Conservation (phyloP, 2,888 invertebrate species). For the Pachydiplax longipennis region DNA sequence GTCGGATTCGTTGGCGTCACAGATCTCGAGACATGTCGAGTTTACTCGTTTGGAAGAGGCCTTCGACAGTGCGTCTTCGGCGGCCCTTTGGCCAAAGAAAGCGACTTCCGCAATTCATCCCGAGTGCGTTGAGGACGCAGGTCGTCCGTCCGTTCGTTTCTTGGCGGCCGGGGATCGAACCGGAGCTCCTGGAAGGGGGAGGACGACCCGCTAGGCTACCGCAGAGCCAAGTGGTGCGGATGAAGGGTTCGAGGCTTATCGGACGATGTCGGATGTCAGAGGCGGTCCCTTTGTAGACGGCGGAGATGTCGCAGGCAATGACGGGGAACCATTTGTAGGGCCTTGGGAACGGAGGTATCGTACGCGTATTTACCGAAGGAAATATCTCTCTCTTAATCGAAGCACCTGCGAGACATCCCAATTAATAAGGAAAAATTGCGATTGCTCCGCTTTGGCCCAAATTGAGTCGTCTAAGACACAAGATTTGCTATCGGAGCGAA, state of each 20-base stretch:
- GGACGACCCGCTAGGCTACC: neutral
- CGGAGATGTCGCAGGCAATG: constrained; percentile 32
- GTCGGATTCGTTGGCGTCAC: neutral
- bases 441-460: neutral
- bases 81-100: too few species aligned
- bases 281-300: constrained; percentile 15
- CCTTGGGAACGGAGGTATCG: neutral
- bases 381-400: neutral
- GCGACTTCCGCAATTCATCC: neutral
- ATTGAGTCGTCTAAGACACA: neutral
- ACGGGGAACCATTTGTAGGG: constrained; percentile 39
- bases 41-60: neutral
- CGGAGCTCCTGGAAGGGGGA: neutral
- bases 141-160: neutral
- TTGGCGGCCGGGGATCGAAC: neutral
- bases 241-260: constrained; percentile 17
- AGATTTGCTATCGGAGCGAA: neutral
- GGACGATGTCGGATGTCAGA: constrained; percentile 15
- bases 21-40: neutral
- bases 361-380: neutral
- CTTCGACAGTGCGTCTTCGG: too few species aligned
- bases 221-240: neutral
- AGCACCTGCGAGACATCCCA: too few species aligned
- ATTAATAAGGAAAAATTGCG: too few species aligned
- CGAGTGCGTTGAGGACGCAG: neutral